A percentile compares a stretch with the other conserved stretches of the same genome.
Conservation (phyloP, 2,888 invertebrate species). For the Drosophila maculinotata region DNA sequence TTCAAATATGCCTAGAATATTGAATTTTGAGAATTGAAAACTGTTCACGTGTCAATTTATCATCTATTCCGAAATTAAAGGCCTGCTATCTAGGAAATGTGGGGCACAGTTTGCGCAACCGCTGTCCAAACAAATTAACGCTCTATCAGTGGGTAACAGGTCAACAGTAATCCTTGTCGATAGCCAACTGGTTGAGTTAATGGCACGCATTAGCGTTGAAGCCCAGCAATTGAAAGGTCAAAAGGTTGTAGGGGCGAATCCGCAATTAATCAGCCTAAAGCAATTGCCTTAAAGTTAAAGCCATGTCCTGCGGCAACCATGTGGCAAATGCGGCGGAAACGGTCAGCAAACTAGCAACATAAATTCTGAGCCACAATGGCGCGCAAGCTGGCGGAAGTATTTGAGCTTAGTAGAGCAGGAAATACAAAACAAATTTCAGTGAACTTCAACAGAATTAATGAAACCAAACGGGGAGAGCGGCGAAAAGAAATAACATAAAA, state of each 20-base stretch:
- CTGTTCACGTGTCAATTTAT: background rate
- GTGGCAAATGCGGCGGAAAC: conserved; percentile 73
- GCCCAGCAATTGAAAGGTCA: conserved; percentile 48
- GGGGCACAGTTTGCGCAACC: conserved; percentile 21
- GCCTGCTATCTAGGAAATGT: conserved; percentile 36
- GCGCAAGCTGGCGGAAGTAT: conserved; percentile 72
- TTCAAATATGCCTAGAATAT: conserved; percentile 1
- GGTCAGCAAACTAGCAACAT: conserved; percentile 62
- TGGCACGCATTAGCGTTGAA: conserved; percentile 34
- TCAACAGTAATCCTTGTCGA: conserved; percentile 36
- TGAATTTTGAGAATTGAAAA: background rate
- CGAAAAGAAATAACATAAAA: conserved; percentile 7
- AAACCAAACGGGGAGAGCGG: conserved; percentile 49
- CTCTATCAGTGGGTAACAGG: conserved; percentile 28
- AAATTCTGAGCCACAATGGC: conserved; percentile 62
- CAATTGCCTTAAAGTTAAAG: conserved; percentile 47
- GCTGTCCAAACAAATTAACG: conserved; percentile 48
- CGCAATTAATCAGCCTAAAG: conserved; percentile 59
- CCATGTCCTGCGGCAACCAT: conserved; percentile 42
- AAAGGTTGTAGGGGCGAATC: conserved; percentile 42
- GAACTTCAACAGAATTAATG: conserved; percentile 59
- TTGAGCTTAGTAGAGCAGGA: conserved; percentile 65
- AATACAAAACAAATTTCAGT: conserved; percentile 72
- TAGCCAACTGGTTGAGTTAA: conserved; percentile 30
- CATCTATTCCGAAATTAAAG: background rate